phyloP scores from a whole-genome alignment of 2,888 invertebrate species.

The Smittia sp. region DNA sequence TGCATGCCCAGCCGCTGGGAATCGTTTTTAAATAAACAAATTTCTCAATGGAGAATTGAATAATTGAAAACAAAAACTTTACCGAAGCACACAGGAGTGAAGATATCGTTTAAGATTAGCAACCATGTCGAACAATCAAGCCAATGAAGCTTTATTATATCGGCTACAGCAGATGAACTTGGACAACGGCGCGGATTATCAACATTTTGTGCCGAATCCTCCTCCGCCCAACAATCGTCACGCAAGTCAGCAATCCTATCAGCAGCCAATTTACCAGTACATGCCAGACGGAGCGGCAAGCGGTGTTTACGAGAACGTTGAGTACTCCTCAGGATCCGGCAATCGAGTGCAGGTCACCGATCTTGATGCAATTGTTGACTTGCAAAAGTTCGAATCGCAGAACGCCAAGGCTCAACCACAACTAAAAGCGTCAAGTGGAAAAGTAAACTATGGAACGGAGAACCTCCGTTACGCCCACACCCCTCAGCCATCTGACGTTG shows the following conservation, averaged over 20 bases:
- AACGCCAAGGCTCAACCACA: slow-evolving; percentile 41
- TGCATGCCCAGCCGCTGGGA: no score
- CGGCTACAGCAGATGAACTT: slow-evolving; percentile 39
- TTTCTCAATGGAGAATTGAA: no score
- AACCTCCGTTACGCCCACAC: slow-evolving; percentile 50
- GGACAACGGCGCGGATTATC: slow-evolving; percentile 24
- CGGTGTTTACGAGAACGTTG: slow-evolving; percentile 39
- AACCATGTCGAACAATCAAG: slow-evolving; percentile 30
- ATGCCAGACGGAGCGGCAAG: slow-evolving; percentile 21
- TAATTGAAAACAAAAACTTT: no score
- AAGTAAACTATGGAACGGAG: slow-evolving; percentile 3
- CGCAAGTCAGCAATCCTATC: neutral
- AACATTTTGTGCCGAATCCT: slow-evolving; percentile 16
- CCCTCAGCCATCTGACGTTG: slow-evolving; percentile 57
- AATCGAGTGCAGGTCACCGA: slow-evolving; percentile 26
- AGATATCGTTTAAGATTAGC: no score
- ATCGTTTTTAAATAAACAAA: no score
- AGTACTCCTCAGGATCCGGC: slow-evolving; percentile 17
- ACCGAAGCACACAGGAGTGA: no score
- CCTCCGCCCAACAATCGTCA: neutral
- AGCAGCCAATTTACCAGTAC: slow-evolving; percentile 33
- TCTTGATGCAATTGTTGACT: slow-evolving; percentile 34
- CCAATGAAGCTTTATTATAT: slow-evolving; percentile 36
- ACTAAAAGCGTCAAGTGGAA: slow-evolving; percentile 1
- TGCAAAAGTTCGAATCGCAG: slow-evolving; percentile 34